phyloP scores from a whole-genome alignment of 2,888 invertebrate species.

The Acleris sparsana region DNA sequence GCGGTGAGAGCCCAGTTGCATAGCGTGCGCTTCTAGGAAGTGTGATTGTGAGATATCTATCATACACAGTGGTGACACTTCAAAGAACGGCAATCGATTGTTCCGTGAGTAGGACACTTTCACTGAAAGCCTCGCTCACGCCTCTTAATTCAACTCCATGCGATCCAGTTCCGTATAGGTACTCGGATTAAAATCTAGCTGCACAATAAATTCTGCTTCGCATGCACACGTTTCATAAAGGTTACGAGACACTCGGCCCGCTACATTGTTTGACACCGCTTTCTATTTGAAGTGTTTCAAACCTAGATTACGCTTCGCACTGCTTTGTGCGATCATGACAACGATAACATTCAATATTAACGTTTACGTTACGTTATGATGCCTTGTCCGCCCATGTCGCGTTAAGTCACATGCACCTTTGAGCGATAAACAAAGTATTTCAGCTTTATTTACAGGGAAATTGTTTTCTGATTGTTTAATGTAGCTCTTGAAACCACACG shows the following conservation, averaged over 20 bases:
- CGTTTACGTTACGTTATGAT: slow-evolving; percentile 9
- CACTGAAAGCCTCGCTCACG: slow-evolving; percentile 64
- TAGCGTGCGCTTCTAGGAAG: slow-evolving; percentile 60
- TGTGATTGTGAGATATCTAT: slow-evolving; percentile 57
- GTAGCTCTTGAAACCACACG: slow-evolving; percentile 1
- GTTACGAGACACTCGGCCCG: slow-evolving; percentile 56
- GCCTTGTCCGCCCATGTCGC: slow-evolving; percentile 1
- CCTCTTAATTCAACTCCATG: slow-evolving; percentile 66
- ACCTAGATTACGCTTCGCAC: slow-evolving; percentile 26
- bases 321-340: slow-evolving; percentile 21
- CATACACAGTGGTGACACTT: slow-evolving; percentile 72
- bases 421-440: not conserved
- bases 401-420: slow-evolving; percentile 3
- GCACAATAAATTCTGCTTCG: slow-evolving; percentile 61
- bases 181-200: slow-evolving; percentile 64
- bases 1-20: slow-evolving; percentile 39
- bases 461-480: not conserved
- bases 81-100: slow-evolving; percentile 72
- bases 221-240: slow-evolving; percentile 68
- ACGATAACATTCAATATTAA: slow-evolving; percentile 18
- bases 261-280: slow-evolving; percentile 68
- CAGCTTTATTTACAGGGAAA: not conserved
- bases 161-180: slow-evolving; percentile 68
- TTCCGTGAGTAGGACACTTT: slow-evolving; percentile 76
- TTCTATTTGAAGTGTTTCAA: slow-evolving; percentile 59